Evolutionary conservation across 2,888 invertebrate species (phyloP).

Genomic region (Tryphoninae sp.): DNA sequence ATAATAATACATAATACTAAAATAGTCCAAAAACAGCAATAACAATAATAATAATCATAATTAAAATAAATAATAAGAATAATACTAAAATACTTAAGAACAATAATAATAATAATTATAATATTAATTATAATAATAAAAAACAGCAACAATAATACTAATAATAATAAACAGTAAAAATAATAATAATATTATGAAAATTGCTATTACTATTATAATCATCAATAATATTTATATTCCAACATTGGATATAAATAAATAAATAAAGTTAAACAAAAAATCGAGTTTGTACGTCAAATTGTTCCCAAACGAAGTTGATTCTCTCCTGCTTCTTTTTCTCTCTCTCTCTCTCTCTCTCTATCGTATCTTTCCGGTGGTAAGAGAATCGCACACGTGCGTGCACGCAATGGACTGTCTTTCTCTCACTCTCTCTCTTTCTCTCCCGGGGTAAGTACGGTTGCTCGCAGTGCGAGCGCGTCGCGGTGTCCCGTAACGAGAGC

Average conservation of each 20-base stretch:
- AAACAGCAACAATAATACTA: no score
- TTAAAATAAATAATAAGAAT: no score
- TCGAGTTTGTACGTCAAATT: constrained; percentile 61
- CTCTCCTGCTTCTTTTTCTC: constrained; percentile 30
- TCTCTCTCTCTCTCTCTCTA: constrained; percentile 25
- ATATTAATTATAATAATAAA: no score
- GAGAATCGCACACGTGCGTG: constrained; percentile 59
- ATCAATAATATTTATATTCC: neutral
- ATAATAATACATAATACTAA: no score
- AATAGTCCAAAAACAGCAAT: no score
- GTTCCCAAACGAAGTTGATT: constrained; percentile 58
- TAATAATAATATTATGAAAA: no score
- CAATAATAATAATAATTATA: no score
- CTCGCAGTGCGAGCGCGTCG: neutral
- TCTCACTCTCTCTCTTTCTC: neutral
- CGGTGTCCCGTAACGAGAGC: constrained; percentile 54
- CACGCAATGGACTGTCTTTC: neutral
- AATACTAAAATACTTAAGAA: no score
- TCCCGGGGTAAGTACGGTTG: neutral
- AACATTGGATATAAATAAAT: constrained; percentile 12
- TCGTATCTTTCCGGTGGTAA: constrained; percentile 29
- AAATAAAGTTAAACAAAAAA: constrained; percentile 50
- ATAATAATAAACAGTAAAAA: no score
- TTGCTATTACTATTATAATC: no score
- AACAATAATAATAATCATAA: no score